Evolutionary conservation across 2,888 invertebrate genomes (phyloP), one percentile per base, ranked within the genome.

Genomic region (Coelinius sp.): DNA sequence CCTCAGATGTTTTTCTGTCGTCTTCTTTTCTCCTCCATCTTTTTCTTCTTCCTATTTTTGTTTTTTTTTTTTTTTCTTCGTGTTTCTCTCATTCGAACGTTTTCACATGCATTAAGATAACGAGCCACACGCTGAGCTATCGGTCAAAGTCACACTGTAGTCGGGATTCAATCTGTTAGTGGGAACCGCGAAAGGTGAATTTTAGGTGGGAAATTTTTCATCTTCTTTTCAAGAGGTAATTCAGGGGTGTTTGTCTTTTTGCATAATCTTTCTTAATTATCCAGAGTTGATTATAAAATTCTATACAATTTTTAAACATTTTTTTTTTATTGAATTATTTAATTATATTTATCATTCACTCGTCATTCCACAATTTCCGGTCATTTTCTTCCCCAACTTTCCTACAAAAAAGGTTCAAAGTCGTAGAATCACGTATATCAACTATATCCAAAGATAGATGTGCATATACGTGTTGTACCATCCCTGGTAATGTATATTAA

Each of bases 141-240:
- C 83, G 82, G 83, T 84, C 84, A 84, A 84, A 83, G 83, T 84
- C 83, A 83, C 76, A 72, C 76, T 71, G 74, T 68, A 68, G 70
- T 53, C 68, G 75, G 73, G 67, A 65, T 71, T 75, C 76, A 79
- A 80, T 78, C 76, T 77, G 76, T 78, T 76, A 74, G 70, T 68
- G 73, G 76, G 76, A 78, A 17, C 59, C 35, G 59, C 35, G 17
- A 59, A 59, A 77, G 75, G 73, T 77, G 77, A 75, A 69, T 68
- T 65, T 78, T 70, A 5, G 46, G 46, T 20, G 46, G 20, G 46
- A 49, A 49, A 49, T 49, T 49, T 49, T 20, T 49, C 46, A 49
- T 49, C 41, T 12, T n/a, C n/a, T 41, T 41, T 41, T 41, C n/a
- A n/a, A 12, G n/a, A 41, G n/a, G n/a, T 41, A n/a, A 41, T 41